Evolutionary conservation across 2,113 vertebrate species (phyloP), one percentile per base, ranked within the genome.

Genomic region (Limnothrissa miodon): DNA sequence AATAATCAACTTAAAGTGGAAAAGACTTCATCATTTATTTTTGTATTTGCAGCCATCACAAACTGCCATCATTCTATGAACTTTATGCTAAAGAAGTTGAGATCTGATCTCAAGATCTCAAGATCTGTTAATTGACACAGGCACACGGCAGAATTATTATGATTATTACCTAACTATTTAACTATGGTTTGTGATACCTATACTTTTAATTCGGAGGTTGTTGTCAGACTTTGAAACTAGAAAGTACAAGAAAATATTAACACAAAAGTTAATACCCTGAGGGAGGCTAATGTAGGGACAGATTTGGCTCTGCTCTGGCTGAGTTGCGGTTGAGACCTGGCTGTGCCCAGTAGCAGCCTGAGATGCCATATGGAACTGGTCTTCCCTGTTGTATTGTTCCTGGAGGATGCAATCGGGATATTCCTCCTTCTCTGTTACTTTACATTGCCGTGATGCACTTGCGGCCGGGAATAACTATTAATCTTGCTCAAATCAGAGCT

Each of bases 401-500:
- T 78, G 80, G 84, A 84, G 59, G 86, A 88, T 81, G 80, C 87
- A 90, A 89, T 29, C n/a, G 59, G 87, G 90, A 90, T 92, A 85
- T 91, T 93, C 89, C 86, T 82, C 86, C 86, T 36, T 15, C 86
- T 86, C 86, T 85, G 80, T 82, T 83, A 84, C 83, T 82, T 89
- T 83, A 90, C 88, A 91, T 80, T 87, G 89, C 88, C 84, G 80
- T 83, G 85, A 85, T 87, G 78, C 84, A 84, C 89, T 46, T 86
- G 74, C 80, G 83, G 53, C 86, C 83, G 84, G 83, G 80, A 59
- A 84, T 91, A 44, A 83, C 89, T 90, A 95, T 94, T 93, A 85
- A 95, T 95, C 94, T 93, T 93, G 89, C 85, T 94, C 92, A 90
- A 89, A 92, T 92, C 89, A 91, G 91, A 92, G 93, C 92, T 95